Conservation (phyloP, 2,888 invertebrate species). For the Trypoxylon attenuatum region DNA sequence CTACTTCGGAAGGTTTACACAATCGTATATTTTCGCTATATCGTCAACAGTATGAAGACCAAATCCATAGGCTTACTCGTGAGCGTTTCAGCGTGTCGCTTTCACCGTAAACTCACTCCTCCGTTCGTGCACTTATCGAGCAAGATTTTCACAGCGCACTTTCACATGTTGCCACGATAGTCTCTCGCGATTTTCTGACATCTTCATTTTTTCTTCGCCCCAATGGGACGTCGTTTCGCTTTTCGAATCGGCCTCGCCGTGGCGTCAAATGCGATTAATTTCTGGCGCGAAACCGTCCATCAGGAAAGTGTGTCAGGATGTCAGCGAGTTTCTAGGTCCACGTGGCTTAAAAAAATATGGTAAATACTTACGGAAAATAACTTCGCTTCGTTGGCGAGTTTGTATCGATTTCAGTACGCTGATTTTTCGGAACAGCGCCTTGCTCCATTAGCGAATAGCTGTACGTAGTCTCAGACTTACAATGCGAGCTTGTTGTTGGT, state of each 20-base stretch:
- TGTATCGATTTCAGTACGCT: not conserved
- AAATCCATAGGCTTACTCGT: too few relatives aligned
- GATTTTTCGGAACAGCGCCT: not conserved
- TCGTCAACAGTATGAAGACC: too few relatives aligned
- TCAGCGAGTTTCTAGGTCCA: slow-evolving; percentile 26
- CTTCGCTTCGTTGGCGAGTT: not conserved
- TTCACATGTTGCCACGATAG: slow-evolving; percentile 42
- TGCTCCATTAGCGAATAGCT: not conserved
- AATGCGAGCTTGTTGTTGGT: not conserved
- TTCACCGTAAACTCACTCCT: slow-evolving; percentile 51
- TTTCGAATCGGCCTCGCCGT: slow-evolving; percentile 10
- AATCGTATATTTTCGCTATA: too few relatives aligned
- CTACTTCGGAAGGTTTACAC: too few relatives aligned
- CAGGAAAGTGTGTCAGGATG: slow-evolving; percentile 39
- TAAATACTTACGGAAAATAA: slow-evolving; percentile 10
- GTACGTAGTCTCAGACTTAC: not conserved
- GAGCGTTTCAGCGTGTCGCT: slow-evolving; percentile 40
- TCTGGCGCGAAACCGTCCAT: slow-evolving; percentile 32
- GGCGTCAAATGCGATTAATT: slow-evolving; percentile 33
- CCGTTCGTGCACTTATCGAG: slow-evolving; percentile 43
- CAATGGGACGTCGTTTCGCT: slow-evolving; percentile 21
- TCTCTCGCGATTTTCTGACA: slow-evolving; percentile 30
- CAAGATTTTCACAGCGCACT: slow-evolving; percentile 47
- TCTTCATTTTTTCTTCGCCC: slow-evolving; percentile 46
- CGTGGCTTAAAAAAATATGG: slow-evolving; percentile 35